Evolutionary conservation across 2,113 vertebrate species (phyloP).

Genomic region (Platycercus adscitus): DNA sequence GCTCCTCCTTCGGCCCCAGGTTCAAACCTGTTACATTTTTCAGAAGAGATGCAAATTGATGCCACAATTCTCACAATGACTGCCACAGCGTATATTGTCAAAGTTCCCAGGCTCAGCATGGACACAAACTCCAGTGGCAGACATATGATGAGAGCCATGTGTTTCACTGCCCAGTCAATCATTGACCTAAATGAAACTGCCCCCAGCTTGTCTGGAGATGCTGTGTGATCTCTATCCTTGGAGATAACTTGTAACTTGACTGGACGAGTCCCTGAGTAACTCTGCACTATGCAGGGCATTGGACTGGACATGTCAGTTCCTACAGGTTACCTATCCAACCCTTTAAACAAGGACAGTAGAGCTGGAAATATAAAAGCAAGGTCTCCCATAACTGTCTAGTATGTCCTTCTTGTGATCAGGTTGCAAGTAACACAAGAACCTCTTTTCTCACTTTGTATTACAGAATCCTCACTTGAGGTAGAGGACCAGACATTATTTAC

Average conservation of each 20-base stretch:
- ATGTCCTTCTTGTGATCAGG: background rate
- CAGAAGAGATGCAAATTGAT: background rate
- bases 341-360: background rate
- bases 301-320: background rate
- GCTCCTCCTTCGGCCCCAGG: background rate
- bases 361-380: background rate
- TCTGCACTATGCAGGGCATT: background rate
- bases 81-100: background rate
- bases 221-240: background rate
- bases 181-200: background rate
- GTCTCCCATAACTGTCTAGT: background rate
- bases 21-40: background rate
- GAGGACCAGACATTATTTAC: background rate
- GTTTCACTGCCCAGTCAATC: background rate
- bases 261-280: background rate
- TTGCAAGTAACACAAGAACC: background rate
- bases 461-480: background rate
- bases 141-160: accelerated
- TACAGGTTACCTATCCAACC: background rate
- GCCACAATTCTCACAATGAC: background rate
- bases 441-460: background rate
- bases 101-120: background rate
- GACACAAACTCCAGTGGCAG: background rate
- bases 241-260: background rate
- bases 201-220: background rate